A percentile compares a stretch with the other conserved stretches of the same genome.
Evolutionary conservation across 2,113 vertebrate genomes (phyloP).

Genomic region (Apeltes quadracus): DNA sequence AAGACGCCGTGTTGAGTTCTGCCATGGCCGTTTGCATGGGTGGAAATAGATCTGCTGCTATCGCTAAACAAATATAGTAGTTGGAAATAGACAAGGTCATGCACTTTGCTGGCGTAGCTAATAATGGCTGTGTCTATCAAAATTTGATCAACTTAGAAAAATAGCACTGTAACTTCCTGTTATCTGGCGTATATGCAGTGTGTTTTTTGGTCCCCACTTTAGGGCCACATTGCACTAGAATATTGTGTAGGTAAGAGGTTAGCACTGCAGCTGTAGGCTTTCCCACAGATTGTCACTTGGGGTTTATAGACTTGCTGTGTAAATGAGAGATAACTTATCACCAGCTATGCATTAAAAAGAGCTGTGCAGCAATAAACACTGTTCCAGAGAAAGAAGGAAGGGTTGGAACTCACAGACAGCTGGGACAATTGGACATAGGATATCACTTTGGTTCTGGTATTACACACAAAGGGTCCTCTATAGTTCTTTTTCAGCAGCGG

Average conservation of each 20-base stretch:
- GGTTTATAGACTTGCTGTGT: slow-evolving; percentile 65
- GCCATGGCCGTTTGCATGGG: slow-evolving; percentile 9
- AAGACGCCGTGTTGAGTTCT: slow-evolving; percentile 2
- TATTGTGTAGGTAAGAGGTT: slow-evolving; percentile 39
- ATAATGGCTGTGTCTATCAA: slow-evolving; percentile 4
- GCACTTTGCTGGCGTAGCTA: slow-evolving; percentile 7
- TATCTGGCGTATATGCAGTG: not conserved
- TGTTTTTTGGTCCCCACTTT: slow-evolving; percentile 15
- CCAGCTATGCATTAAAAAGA: slow-evolving; percentile 54
- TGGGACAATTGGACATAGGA: slow-evolving; percentile 11
- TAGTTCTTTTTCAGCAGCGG: not conserved
- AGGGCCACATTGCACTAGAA: slow-evolving; percentile 25
- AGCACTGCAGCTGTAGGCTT: slow-evolving; percentile 38
- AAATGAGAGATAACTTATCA: slow-evolving; percentile 75
- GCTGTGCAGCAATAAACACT: slow-evolving; percentile 43
- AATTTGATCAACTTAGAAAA: slow-evolving; percentile 6
- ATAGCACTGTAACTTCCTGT: not conserved
- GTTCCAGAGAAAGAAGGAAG: slow-evolving; percentile 17
- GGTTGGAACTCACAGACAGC: slow-evolving; percentile 15
- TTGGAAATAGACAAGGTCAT: slow-evolving; percentile 25
- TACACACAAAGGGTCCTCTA: not conserved
- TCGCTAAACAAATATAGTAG: slow-evolving; percentile 27
- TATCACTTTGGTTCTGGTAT: not conserved
- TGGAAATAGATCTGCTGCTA: slow-evolving; percentile 30
- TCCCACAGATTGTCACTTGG: slow-evolving; percentile 60